A percentile compares a stretch with the other conserved stretches of the same genome.
Evolutionary conservation across 1,140 invertebrate species (phyloP).

Genomic region (Periplaneta americana): DNA sequence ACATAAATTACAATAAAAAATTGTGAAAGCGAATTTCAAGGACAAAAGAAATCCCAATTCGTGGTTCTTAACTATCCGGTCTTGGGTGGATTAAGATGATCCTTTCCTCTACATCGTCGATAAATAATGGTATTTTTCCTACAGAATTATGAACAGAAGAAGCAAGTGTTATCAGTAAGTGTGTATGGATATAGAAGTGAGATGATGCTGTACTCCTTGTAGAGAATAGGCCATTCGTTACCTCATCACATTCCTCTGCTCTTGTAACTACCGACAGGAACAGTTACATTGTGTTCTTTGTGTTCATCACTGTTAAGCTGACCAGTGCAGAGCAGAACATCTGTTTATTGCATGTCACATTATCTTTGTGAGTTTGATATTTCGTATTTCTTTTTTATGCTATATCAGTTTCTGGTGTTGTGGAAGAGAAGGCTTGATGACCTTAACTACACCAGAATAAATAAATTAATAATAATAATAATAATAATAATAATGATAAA

Average conservation of each 20-base stretch:
- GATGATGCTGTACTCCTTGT: background rate
- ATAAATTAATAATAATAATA: too few relatives aligned
- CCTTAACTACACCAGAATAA: too few relatives aligned
- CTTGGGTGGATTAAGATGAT: background rate
- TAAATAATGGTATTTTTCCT: background rate
- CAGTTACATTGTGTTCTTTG: too few relatives aligned
- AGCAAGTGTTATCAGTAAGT: background rate
- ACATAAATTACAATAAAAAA: background rate
- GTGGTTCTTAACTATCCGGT: background rate
- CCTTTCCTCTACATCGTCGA: background rate
- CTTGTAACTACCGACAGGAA: background rate
- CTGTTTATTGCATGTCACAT: too few relatives aligned
- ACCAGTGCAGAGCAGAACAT: too few relatives aligned
- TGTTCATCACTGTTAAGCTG: too few relatives aligned
- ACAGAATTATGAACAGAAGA: background rate
- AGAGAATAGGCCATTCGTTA: background rate
- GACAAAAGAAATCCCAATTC: background rate
- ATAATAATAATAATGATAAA: too few relatives aligned
- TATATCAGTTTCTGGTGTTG: too few relatives aligned
- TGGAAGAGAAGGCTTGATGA: too few relatives aligned
- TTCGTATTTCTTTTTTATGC: too few relatives aligned
- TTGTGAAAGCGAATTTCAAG: background rate
- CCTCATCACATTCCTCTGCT: background rate
- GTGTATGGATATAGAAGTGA: background rate
- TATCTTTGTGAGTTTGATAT: too few relatives aligned